Evolutionary conservation across 2,113 vertebrate species (phyloP).

Genomic region (Equus przewalskii): DNA sequence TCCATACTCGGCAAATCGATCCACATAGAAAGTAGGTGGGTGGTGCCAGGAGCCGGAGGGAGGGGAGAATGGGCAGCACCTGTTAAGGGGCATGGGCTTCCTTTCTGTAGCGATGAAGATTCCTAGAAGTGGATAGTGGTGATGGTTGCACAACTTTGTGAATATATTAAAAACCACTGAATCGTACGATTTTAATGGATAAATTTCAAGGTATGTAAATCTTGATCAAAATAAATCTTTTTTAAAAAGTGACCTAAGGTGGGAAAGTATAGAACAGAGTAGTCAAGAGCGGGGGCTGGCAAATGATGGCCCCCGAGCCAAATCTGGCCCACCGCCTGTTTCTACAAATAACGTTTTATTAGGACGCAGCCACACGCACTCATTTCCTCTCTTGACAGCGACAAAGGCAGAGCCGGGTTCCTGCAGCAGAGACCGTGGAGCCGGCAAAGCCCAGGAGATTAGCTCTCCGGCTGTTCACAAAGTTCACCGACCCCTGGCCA

Average conservation of each 20-base stretch:
- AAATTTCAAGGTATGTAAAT: not conserved
- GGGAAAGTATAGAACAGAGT: not conserved
- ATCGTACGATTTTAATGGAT: no score
- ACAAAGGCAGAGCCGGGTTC: not conserved
- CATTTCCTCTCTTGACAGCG: not conserved
- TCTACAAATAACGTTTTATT: slow-evolving; percentile 19
- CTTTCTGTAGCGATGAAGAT: not conserved
- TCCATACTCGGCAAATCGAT: not conserved
- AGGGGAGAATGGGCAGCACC: not conserved
- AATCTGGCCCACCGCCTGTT: not conserved
- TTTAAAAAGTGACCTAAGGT: not conserved
- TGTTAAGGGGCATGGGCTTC: not conserved
- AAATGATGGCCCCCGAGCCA: not conserved
- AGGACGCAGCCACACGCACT: not conserved
- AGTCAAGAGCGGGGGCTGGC: not conserved
- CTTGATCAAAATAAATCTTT: not conserved
- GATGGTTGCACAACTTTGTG: no score
- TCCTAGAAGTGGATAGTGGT: not conserved
- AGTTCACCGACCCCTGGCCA: not conserved
- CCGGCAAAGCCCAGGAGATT: not conserved
- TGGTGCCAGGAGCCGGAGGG: not conserved
- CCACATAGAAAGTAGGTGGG: no score
- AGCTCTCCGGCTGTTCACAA: not conserved
- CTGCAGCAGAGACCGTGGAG: not conserved
- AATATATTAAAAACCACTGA: no score